These are phyloP conservation scores for Acutogordius australiensis DNA, from an alignment of 2,888 invertebrate species.

Conservation along the genomic window DNA sequence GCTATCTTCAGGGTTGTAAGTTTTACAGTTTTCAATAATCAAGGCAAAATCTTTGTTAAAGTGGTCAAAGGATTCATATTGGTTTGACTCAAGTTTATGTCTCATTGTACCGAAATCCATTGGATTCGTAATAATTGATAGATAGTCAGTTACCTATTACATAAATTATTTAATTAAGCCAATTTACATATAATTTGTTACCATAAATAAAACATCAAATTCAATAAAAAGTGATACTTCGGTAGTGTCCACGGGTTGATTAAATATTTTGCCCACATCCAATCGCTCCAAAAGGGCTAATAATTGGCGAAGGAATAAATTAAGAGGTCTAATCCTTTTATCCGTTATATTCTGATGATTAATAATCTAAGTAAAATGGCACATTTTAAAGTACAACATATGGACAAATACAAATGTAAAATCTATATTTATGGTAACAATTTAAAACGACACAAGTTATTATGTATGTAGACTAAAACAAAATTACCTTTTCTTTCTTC, in stretches of 20 bases:
- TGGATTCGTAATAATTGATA: conserved; percentile 47
- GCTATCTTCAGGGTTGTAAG: conserved; percentile 43
- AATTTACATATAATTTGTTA: too few relatives aligned
- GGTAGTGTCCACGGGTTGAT: background rate
- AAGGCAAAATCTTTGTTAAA: conserved; percentile 63
- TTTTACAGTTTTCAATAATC: conserved; percentile 80
- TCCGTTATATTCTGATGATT: too few relatives aligned
- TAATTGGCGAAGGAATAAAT: background rate
- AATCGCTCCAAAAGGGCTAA: background rate
- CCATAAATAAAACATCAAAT: too few relatives aligned
- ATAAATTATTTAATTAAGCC: too few relatives aligned
- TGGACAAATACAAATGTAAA: background rate
- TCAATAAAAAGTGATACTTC: too few relatives aligned
- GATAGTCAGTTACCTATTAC: conserved; percentile 48
- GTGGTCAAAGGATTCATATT: conserved; percentile 40
- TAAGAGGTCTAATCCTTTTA: background rate
- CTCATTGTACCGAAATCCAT: conserved; percentile 72
- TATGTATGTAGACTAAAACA: background rate
- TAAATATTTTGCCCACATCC: background rate
- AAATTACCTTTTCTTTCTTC: conserved; percentile 39
- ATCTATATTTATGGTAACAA: too few relatives aligned
- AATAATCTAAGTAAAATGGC: too few relatives aligned
- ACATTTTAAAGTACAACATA: too few relatives aligned
- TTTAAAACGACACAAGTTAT: too few relatives aligned
- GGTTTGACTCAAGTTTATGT: conserved; percentile 26